phyloP scores from a whole-genome alignment of 2,797 vertebrate species.

The Argentina silus region DNA sequence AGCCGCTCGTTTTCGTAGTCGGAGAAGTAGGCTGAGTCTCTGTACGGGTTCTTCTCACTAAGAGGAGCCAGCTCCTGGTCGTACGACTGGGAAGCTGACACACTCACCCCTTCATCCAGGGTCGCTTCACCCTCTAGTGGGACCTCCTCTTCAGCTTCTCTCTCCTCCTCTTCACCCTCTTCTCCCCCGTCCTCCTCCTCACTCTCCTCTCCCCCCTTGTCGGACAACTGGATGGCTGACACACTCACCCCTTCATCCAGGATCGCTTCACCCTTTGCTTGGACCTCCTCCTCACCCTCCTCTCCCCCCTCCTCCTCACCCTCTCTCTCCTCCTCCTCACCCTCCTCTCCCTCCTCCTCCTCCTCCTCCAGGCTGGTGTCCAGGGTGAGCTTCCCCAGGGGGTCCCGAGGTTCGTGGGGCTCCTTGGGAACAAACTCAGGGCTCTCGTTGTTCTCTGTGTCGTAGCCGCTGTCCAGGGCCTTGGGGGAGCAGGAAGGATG shows the following conservation, averaged over 20 bases:
- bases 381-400: slow-evolving; percentile 56
- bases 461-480: slow-evolving; percentile 93
- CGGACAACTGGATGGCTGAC: slow-evolving; percentile 62
- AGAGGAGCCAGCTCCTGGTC: slow-evolving; percentile 76
- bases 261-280: slow-evolving; percentile 41
- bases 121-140: slow-evolving; percentile 43
- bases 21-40: slow-evolving; percentile 97
- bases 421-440: slow-evolving; percentile 95
- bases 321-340: slow-evolving; percentile 8
- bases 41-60: slow-evolving; percentile 84
- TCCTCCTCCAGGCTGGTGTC: slow-evolving; percentile 52
- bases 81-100: slow-evolving; percentile 59
- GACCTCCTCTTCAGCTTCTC: slow-evolving; percentile 29
- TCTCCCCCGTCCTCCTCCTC: slow-evolving; percentile 19
- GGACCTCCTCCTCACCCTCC: slow-evolving; percentile 28
- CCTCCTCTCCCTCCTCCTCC: slow-evolving; percentile 51
- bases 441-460: slow-evolving; percentile 96
- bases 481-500: slow-evolving; percentile 82
- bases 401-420: slow-evolving; percentile 81
- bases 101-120: slow-evolving; percentile 25
- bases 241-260: slow-evolving; percentile 34
- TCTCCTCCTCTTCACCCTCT: slow-evolving; percentile 33
- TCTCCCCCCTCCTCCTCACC: slow-evolving; percentile 39
- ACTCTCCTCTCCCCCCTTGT: slow-evolving; percentile 66
- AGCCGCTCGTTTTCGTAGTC: slow-evolving; percentile 86